Evolutionary conservation across 2,888 invertebrate genomes (phyloP).

Genomic region (Phasia obesa): DNA sequence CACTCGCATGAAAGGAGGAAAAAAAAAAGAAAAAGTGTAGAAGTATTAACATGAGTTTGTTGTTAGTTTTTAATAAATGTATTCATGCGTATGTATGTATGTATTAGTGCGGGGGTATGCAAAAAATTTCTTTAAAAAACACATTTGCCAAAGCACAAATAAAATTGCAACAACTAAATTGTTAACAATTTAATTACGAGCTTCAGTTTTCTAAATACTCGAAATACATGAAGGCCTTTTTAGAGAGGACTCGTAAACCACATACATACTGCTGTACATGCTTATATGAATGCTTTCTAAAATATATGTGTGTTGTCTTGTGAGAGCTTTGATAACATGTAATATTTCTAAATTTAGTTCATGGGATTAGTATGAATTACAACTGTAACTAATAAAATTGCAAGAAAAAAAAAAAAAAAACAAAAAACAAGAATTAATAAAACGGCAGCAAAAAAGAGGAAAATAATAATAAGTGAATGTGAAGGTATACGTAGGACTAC

Average conservation of each 20-base stretch:
- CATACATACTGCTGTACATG: neutral
- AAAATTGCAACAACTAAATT: no score
- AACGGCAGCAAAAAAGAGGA: neutral
- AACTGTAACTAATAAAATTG: slow-evolving; percentile 54
- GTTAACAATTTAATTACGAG: no score
- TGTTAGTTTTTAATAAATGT: neutral
- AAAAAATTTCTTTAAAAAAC: neutral
- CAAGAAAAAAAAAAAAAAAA: neutral
- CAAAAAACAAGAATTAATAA: no score
- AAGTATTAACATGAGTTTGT: neutral
- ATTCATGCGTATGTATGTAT: neutral
- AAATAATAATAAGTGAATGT: neutral
- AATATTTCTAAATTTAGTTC: slow-evolving; percentile 53
- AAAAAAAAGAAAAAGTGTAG: neutral
- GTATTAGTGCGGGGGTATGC: neutral
- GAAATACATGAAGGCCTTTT: no score
- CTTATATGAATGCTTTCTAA: neutral
- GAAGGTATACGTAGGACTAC: neutral
- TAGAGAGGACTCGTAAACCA: neutral
- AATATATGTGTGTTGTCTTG: slow-evolving; percentile 1
- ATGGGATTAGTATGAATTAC: slow-evolving; percentile 61
- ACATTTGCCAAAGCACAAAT: neutral
- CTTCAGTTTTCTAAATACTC: no score
- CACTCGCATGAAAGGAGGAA: no score
- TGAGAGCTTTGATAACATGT: slow-evolving; percentile 43